phyloP scores from a whole-genome alignment of 2,113 vertebrate genomes.

The Notothenia coriiceps region DNA sequence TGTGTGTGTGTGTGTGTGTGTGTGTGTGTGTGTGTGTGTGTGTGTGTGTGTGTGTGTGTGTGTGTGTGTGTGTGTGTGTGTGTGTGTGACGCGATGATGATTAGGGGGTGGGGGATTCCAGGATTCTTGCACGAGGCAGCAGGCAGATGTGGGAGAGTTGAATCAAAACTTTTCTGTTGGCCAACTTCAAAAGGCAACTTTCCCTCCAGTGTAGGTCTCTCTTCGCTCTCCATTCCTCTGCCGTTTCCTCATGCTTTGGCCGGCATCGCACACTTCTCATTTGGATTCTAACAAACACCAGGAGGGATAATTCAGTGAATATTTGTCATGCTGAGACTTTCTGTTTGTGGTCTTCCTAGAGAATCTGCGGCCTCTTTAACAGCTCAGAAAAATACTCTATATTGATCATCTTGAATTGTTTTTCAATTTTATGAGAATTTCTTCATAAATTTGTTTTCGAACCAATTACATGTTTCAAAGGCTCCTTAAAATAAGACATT shows the following conservation, averaged over 20 bases:
- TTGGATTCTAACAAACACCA: slow-evolving; percentile 49
- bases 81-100: slow-evolving; percentile 56
- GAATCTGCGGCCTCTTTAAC: slow-evolving; percentile 5
- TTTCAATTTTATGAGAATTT: slow-evolving; percentile 1
- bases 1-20: slow-evolving; percentile 12
- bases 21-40: slow-evolving; percentile 19
- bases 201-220: slow-evolving; percentile 64
- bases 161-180: slow-evolving; percentile 75
- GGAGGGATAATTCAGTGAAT: slow-evolving; percentile 55
- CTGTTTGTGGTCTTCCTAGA: neutral
- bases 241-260: slow-evolving; percentile 70
- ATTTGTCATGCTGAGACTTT: slow-evolving; percentile 49
- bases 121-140: slow-evolving; percentile 70
- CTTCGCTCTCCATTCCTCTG: slow-evolving; percentile 69
- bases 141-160: slow-evolving; percentile 77
- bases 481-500: neutral
- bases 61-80: slow-evolving; percentile 25
- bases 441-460: slow-evolving; percentile 3
- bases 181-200: slow-evolving; percentile 72
- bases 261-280: slow-evolving; percentile 55
- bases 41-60: slow-evolving; percentile 23
- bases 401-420: neutral
- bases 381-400: slow-evolving; percentile 21
- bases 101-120: slow-evolving; percentile 78
- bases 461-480: neutral